Evolutionary conservation across 2,888 invertebrate genomes (phyloP).

Genomic region (Conistra vaccinii): DNA sequence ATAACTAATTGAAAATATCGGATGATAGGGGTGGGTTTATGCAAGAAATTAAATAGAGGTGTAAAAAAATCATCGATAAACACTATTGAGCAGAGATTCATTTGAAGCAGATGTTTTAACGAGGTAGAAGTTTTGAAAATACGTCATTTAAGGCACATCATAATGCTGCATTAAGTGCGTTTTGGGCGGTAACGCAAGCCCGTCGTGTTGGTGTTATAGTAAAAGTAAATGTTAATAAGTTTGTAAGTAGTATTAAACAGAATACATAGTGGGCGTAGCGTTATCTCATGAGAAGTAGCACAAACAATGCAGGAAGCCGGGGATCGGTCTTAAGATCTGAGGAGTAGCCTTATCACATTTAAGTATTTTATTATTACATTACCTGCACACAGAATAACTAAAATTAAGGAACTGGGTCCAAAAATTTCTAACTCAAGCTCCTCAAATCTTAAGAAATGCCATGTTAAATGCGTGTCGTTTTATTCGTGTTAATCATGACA

Average conservation of each 20-base stretch:
- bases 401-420: conserved; percentile 19
- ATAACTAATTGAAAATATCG: conserved; percentile 64
- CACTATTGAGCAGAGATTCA: conserved; percentile 84
- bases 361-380: conserved; percentile 1
- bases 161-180: conserved; percentile 60
- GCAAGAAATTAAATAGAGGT: conserved; percentile 70
- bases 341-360: conserved; percentile 63
- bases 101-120: conserved; percentile 59
- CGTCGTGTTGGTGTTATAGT: conserved; percentile 39
- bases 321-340: conserved; percentile 71
- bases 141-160: conserved; percentile 29
- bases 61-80: conserved; percentile 60
- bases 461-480: conserved; percentile 77
- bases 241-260: conserved; percentile 56
- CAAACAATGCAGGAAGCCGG: conserved; percentile 71
- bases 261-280: conserved; percentile 55
- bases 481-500: conserved; percentile 84
- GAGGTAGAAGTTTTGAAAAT: conserved; percentile 26
- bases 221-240: conserved; percentile 53
- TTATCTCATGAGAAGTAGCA: conserved; percentile 65
- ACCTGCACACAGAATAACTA: conserved; percentile 1
- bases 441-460: conserved; percentile 76
- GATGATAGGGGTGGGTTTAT: conserved; percentile 88
- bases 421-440: conserved; percentile 62
- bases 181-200: conserved; percentile 47